Conservation (phyloP, 2,888 invertebrate species). For the Leptinotarsa rubiginosa region DNA sequence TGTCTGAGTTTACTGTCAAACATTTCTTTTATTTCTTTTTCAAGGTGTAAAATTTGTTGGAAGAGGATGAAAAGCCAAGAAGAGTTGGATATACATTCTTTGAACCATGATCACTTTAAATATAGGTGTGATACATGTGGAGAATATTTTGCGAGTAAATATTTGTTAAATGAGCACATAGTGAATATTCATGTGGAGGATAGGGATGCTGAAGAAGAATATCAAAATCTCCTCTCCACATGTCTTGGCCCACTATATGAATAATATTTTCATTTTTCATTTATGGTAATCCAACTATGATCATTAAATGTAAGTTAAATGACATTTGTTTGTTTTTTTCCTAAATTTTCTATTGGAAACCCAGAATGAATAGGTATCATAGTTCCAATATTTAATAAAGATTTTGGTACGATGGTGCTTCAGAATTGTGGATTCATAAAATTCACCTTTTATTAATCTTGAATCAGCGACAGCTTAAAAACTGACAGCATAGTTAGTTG, state of each 20-base stretch:
- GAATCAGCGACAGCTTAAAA: too few species aligned
- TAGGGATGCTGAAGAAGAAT: not conserved
- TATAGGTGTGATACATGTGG: not conserved
- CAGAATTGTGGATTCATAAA: too few species aligned
- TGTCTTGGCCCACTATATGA: not conserved
- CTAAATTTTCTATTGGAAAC: too few species aligned
- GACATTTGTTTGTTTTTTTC: too few species aligned
- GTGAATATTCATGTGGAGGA: not conserved
- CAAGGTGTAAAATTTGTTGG: constrained; percentile 2
- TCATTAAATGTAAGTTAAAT: too few species aligned
- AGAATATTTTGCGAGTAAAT: constrained; percentile 1
- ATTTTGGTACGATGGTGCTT: too few species aligned
- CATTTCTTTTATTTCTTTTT: not conserved
- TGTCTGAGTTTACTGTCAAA: too few species aligned
- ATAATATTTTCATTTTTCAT: not conserved
- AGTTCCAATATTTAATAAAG: too few species aligned
- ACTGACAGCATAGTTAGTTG: too few species aligned
- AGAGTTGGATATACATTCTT: not conserved
- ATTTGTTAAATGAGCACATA: not conserved
- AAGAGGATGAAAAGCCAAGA: not conserved
- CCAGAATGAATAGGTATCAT: too few species aligned
- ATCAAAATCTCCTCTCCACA: not conserved
- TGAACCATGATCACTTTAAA: not conserved
- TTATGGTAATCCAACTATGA: too few species aligned
- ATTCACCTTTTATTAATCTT: too few species aligned